Percentiles rank a stretch among this genome's conserved stretches.
phyloP scores from a whole-genome alignment of 2,113 vertebrate genomes.

The Caranx melampygus region DNA sequence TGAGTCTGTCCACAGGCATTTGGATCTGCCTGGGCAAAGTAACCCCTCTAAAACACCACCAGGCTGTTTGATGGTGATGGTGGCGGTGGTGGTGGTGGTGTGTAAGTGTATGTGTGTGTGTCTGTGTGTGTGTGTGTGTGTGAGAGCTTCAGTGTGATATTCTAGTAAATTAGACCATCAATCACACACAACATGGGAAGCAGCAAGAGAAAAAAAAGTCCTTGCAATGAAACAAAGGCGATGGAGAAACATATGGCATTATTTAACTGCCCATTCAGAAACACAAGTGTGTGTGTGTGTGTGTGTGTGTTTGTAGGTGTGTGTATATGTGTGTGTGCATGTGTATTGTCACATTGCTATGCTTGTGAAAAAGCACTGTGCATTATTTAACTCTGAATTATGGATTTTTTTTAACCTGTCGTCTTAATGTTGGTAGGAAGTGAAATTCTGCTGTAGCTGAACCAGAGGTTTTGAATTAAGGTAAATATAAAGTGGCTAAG shows the following conservation, averaged over 20 bases:
- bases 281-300: constrained; percentile 47
- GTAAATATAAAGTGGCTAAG: background rate
- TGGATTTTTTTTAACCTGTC: constrained; percentile 19
- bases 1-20: constrained; percentile 53
- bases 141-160: constrained; percentile 71
- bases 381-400: constrained; percentile 6
- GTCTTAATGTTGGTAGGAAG: background rate
- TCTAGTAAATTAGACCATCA: constrained; percentile 86
- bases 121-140: constrained; percentile 34
- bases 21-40: constrained; percentile 46
- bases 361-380: constrained; percentile 1
- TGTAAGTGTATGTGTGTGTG: constrained; percentile 49
- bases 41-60: constrained; percentile 33
- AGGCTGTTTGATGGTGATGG: constrained; percentile 3
- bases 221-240: constrained; percentile 73
- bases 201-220: constrained; percentile 60
- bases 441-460: background rate
- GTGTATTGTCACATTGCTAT: background rate
- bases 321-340: constrained; percentile 16
- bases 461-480: background rate
- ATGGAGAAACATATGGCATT: constrained; percentile 81
- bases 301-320: constrained; percentile 32
- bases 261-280: constrained; percentile 81
- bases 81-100: background rate
- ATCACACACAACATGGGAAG: constrained; percentile 78